Percentiles rank a stretch among this genome's conserved stretches.
These are phyloP conservation scores for Cacatua alba DNA, from an alignment of 2,113 vertebrate species.

Conservation along the genomic window DNA sequence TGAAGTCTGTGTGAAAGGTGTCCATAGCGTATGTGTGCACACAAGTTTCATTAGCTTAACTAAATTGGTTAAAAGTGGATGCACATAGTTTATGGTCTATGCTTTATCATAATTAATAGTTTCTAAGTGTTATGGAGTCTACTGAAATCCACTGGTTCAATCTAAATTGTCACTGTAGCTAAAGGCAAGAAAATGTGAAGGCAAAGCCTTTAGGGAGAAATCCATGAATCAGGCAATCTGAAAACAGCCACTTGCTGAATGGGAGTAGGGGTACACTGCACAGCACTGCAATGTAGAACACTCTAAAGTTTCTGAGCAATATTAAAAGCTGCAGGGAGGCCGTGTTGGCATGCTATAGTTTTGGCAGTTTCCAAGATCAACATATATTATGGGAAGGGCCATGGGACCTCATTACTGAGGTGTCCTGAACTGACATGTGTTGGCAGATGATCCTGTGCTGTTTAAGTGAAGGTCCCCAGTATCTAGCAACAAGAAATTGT, in stretches of 20 bases:
- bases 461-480: background rate
- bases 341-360: background rate
- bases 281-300: background rate
- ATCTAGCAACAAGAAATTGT: background rate
- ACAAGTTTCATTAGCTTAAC: background rate
- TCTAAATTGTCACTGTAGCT: background rate
- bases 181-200: background rate
- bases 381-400: background rate
- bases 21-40: background rate
- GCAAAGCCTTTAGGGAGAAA: background rate
- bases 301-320: background rate
- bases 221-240: background rate
- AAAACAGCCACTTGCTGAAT: background rate
- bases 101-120: background rate
- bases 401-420: background rate
- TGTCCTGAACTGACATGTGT: background rate
- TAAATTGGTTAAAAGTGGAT: background rate
- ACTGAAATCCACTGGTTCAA: background rate
- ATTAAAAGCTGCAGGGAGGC: background rate
- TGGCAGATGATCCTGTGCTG: background rate
- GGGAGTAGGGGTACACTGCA: background rate
- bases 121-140: background rate
- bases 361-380: background rate
- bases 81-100: background rate
- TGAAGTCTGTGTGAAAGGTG: background rate